These are phyloP conservation scores for Pelvicachromis taeniatus DNA, from an alignment of 2,113 vertebrate species.

Conservation along the genomic window DNA sequence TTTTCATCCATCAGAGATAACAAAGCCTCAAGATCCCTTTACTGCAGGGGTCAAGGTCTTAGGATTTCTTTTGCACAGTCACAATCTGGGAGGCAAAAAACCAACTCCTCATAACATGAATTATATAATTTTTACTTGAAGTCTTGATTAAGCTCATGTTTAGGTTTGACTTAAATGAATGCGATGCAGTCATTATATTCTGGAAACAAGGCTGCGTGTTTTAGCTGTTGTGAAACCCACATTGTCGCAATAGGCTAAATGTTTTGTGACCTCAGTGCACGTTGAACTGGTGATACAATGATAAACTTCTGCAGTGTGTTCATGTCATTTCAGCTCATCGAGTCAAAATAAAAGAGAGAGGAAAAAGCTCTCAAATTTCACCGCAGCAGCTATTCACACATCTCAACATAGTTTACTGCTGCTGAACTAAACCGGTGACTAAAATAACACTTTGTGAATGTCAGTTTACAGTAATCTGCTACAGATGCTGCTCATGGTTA, in stretches of 20 bases:
- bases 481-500: not conserved
- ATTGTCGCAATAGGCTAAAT: not conserved
- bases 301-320: not conserved
- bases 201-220: not conserved
- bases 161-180: not conserved
- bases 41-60: not conserved
- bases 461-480: not conserved
- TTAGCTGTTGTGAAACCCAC: not conserved
- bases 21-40: not conserved
- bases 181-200: not conserved
- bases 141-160: not conserved
- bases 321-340: not conserved
- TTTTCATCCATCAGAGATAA: not conserved
- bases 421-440: not conserved
- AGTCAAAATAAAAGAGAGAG: not conserved
- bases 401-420: not conserved
- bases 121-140: not conserved
- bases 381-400: not conserved
- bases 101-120: fast-evolving
- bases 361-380: not conserved
- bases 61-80: not conserved
- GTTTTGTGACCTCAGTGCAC: not conserved
- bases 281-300: not conserved
- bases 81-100: not conserved
- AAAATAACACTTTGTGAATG: not conserved